These are phyloP conservation scores for Spermophilus dauricus DNA, from an alignment of 2,113 vertebrate genomes.

Conservation along the genomic window DNA sequence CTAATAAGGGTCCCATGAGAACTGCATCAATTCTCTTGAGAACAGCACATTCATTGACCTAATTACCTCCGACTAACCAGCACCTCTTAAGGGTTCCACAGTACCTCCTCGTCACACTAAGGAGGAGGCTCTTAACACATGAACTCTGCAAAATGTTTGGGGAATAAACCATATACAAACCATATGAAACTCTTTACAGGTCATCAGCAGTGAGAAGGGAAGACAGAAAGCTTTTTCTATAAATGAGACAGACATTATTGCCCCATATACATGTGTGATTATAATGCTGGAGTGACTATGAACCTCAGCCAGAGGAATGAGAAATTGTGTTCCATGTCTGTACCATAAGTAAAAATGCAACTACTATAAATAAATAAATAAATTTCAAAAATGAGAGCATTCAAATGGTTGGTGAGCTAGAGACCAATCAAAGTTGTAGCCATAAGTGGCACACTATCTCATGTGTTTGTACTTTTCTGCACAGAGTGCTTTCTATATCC, in stretches of 20 bases:
- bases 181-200: neutral
- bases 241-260: neutral
- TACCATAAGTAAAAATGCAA: too few relatives aligned
- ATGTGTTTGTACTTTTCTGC: neutral
- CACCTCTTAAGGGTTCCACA: neutral
- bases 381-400: neutral
- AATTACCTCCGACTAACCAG: neutral
- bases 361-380: too few relatives aligned
- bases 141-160: neutral
- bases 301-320: too few relatives aligned
- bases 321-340: too few relatives aligned
- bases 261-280: too few relatives aligned
- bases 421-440: neutral
- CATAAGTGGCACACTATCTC: neutral
- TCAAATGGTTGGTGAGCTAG: neutral
- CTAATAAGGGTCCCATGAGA: neutral
- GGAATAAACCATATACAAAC: too few relatives aligned
- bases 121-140: neutral
- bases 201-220: neutral
- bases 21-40: neutral
- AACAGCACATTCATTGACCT: neutral
- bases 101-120: neutral
- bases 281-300: too few relatives aligned
- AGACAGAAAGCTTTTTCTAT: neutral
- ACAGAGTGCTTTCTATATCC: neutral